Conservation (phyloP, 1,140 invertebrate species). For the Wiebesia pumilae region DNA sequence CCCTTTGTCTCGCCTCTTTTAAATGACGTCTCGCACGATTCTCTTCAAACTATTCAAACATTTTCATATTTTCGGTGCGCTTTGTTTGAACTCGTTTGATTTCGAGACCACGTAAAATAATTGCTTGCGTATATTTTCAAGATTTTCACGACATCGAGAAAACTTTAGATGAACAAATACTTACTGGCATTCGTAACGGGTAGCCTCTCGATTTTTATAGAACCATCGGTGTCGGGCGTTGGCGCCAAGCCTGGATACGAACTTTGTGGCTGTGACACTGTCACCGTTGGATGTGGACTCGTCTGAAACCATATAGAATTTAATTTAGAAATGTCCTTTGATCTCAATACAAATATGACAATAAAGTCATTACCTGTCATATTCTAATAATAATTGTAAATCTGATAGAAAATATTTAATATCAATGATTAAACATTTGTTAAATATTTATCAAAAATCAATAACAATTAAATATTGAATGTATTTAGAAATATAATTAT, state of each 20-base stretch:
- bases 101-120: not conserved
- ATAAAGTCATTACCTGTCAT: too few species aligned
- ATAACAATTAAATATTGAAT: too few species aligned
- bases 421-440: too few species aligned
- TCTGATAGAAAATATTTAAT: too few species aligned
- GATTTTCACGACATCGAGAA: not conserved
- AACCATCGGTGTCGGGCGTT: slow-evolving; percentile 75
- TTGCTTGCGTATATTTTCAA: not conserved
- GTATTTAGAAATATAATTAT: too few species aligned
- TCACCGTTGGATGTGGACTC: slow-evolving; percentile 74
- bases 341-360: too few species aligned
- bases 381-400: too few species aligned
- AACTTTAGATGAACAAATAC: slow-evolving; percentile 46
- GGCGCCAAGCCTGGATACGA: slow-evolving; percentile 73
- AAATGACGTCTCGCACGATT: slow-evolving; percentile 4
- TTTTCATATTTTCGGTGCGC: too few species aligned
- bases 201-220: slow-evolving; percentile 78
- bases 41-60: too few species aligned
- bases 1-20: not conserved
- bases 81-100: too few species aligned
- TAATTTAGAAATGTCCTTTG: not conserved
- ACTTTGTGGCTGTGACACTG: slow-evolving; percentile 70
- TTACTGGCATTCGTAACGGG: slow-evolving; percentile 75
- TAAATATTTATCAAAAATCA: too few species aligned
- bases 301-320: slow-evolving; percentile 61